These are phyloP conservation scores for Ceriagrion tenellum DNA, from an alignment of 2,888 invertebrate species.

Conservation along the genomic window DNA sequence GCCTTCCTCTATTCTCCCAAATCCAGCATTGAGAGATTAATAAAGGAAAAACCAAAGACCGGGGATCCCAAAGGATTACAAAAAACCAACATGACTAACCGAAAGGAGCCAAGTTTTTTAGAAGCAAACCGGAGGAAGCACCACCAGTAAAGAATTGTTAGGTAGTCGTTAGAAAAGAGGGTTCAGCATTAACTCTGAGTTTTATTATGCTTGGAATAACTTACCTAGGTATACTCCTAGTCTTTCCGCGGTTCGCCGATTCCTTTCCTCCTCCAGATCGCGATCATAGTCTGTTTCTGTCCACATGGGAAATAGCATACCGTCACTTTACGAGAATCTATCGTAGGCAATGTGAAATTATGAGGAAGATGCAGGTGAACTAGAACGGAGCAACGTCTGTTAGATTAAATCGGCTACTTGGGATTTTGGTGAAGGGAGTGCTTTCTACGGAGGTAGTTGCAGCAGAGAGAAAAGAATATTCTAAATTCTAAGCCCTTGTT, in stretches of 20 bases:
- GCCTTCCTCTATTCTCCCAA: background rate
- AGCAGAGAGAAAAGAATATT: too few relatives aligned
- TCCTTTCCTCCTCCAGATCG: background rate
- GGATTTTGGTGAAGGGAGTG: background rate
- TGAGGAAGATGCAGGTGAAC: constrained; percentile 27
- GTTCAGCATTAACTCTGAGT: background rate
- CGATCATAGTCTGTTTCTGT: too few relatives aligned
- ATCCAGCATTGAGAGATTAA: background rate
- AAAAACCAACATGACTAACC: background rate
- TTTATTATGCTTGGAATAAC: background rate
- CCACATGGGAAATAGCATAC: too few relatives aligned
- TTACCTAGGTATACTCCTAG: background rate
- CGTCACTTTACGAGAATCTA: background rate
- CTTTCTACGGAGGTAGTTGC: background rate
- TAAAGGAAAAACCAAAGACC: background rate
- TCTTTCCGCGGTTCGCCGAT: background rate
- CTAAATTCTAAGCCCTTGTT: too few relatives aligned
- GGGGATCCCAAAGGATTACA: background rate
- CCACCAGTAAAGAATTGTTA: background rate
- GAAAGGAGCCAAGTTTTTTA: background rate
- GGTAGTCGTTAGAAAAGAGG: background rate
- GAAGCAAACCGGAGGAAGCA: background rate
- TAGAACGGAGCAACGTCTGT: background rate
- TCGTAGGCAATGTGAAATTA: background rate
- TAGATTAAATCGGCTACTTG: background rate